These are phyloP conservation scores for Uria lomvia DNA, from an alignment of 2,113 vertebrate genomes.

Conservation along the genomic window DNA sequence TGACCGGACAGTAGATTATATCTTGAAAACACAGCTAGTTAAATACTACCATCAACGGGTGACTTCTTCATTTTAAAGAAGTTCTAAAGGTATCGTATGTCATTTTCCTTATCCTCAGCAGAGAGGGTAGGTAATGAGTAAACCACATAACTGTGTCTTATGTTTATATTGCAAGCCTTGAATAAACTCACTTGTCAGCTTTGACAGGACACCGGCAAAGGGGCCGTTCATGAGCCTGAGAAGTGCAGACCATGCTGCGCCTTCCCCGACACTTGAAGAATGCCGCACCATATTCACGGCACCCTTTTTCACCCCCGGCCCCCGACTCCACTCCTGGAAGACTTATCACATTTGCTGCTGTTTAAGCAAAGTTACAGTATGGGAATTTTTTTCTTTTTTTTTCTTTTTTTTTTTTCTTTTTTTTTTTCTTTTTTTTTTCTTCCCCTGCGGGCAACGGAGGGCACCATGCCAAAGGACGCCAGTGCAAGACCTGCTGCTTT, in stretches of 20 bases:
- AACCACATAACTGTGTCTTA: neutral
- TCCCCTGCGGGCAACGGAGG: neutral
- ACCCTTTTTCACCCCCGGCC: rapidly evolving
- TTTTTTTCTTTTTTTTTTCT: neutral
- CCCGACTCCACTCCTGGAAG: neutral
- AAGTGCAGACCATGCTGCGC: rapidly evolving
- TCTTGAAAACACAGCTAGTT: neutral
- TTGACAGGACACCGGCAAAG: neutral
- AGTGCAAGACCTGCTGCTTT: neutral
- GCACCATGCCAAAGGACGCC: conserved; percentile 7
- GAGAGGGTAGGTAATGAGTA: neutral
- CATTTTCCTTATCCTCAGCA: neutral
- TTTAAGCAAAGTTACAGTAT: neutral
- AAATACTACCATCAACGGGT: neutral
- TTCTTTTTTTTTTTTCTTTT: neutral
- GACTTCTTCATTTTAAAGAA: neutral
- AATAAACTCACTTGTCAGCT: conserved; percentile 7
- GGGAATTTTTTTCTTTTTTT: neutral
- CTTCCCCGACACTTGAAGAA: neutral
- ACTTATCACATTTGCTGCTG: neutral
- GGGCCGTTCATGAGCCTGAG: rapidly evolving
- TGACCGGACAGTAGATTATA: neutral
- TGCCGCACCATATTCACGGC: rapidly evolving
- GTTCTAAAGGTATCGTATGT: neutral
- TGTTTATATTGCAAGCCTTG: neutral